phyloP scores from a whole-genome alignment of 2,888 invertebrate genomes.

The Alcis repandata region DNA sequence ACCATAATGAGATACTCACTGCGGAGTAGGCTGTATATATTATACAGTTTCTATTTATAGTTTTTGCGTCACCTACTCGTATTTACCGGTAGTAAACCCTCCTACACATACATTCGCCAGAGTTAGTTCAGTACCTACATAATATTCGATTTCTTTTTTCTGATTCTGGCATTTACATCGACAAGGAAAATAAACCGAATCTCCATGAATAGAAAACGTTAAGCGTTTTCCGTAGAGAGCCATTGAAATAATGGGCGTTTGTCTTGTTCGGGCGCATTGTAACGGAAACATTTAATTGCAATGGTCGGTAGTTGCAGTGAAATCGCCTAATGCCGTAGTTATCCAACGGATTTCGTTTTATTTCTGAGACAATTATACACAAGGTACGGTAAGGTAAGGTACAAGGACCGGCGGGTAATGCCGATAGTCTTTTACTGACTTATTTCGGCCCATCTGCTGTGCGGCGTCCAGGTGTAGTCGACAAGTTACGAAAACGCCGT shows the following conservation, averaged over 20 bases:
- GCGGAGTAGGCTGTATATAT: too few relatives aligned
- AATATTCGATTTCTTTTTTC: not conserved
- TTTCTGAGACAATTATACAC: not conserved
- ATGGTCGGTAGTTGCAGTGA: conserved; percentile 62
- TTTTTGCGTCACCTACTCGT: too few relatives aligned
- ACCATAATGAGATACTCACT: too few relatives aligned
- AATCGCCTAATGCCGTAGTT: conserved; percentile 63
- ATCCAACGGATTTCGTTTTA: conserved; percentile 22
- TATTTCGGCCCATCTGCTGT: too few relatives aligned
- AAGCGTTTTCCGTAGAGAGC: conserved; percentile 38
- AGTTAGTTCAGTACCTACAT: too few relatives aligned
- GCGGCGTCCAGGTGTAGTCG: too few relatives aligned
- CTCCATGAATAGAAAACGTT: conserved; percentile 17
- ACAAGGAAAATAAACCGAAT: not conserved
- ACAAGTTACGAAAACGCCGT: too few relatives aligned
- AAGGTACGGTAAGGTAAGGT: too few relatives aligned
- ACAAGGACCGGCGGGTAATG: too few relatives aligned
- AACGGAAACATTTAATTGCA: conserved; percentile 75
- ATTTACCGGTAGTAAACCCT: too few relatives aligned
- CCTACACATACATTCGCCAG: not conserved
- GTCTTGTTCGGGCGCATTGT: conserved; percentile 65
- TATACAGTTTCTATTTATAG: too few relatives aligned
- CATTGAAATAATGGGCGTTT: conserved; percentile 52
- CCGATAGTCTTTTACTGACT: too few relatives aligned
- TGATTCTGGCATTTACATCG: not conserved